Conservation (phyloP, 2,797 vertebrate genomes). For the Gymnodraco acuticeps region DNA sequence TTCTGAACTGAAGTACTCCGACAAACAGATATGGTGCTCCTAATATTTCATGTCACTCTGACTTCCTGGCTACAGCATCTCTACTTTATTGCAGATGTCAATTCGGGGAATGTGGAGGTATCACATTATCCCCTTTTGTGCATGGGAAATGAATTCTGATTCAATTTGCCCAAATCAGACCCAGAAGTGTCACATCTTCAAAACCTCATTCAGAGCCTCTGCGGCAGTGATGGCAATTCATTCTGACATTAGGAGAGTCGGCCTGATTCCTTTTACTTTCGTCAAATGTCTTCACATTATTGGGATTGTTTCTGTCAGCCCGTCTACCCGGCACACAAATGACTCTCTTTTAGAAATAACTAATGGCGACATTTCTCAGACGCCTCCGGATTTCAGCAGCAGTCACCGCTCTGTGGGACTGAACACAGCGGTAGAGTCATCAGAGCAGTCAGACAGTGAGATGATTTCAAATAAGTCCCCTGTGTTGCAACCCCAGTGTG, state of each 20-base stretch:
- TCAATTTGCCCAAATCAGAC: slow-evolving; percentile 59
- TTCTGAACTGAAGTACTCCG: slow-evolving; percentile 8
- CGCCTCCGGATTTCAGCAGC: slow-evolving; percentile 48
- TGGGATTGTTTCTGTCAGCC: slow-evolving; percentile 59
- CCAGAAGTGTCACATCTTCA: slow-evolving; percentile 66
- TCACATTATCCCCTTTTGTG: slow-evolving; percentile 52
- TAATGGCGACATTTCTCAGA: slow-evolving; percentile 49
- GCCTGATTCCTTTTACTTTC: slow-evolving; percentile 44
- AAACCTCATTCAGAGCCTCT: slow-evolving; percentile 37
- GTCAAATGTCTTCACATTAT: slow-evolving; percentile 48
- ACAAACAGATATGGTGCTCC: slow-evolving; percentile 10
- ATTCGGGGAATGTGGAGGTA: slow-evolving; percentile 50
- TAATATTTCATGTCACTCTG: slow-evolving; percentile 36
- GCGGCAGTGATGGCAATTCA: slow-evolving; percentile 53
- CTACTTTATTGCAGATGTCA: slow-evolving; percentile 48
- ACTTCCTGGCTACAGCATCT: slow-evolving; percentile 33
- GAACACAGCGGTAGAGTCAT: slow-evolving; percentile 58
- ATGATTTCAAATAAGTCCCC: slow-evolving; percentile 58
- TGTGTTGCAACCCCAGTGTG: slow-evolving; percentile 32
- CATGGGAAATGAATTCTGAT: slow-evolving; percentile 21
- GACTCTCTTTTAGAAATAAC: slow-evolving; percentile 61
- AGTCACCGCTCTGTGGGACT: slow-evolving; percentile 30
- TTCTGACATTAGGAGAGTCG: slow-evolving; percentile 34
- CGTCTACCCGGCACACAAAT: slow-evolving; percentile 52
- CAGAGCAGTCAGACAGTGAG: slow-evolving; percentile 58